Base-by-base conservation (phyloP, 1,140 invertebrate genomes). In the Cydia pomonella region DNA sequence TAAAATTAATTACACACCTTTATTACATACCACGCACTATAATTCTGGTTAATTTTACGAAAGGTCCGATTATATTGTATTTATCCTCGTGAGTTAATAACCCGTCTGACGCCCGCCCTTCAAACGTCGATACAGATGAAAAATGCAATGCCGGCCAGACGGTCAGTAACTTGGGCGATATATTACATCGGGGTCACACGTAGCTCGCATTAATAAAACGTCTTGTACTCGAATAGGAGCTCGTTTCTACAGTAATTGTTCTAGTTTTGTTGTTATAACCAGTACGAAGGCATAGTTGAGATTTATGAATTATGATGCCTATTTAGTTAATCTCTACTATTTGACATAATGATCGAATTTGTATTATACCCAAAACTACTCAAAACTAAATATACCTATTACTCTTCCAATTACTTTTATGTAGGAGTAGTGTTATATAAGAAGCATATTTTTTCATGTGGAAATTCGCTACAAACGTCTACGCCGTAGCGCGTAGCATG, bases 71-170 rank as follows among this genome's bases (percentile, higher is more conserved):
- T 16, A 12, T 16, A 44, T 44, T 44, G 13, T 44, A 38, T 44
- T 44, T 44, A 16, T 16, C 41, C 41, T 16, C 13, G 41, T 16
- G 13, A 44, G 41, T 59, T 59, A 59, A 59, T 59, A 59, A 59
- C n/a, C 16, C 1, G 18, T 59, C 18, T 59, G 53, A 53, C 50
- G 4, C 33, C 13, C 21, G 53, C 9, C 53, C 53, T 59, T 59
- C 53, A 59, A 59, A 59, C 21, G 53, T 59, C 53, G 53, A 59
- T 59, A 23, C 41, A 16, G 13, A 59, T 59, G 53, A 59, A 59
- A 59, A 59, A 59, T 59, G 53, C 21, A 59, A 59, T 10, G 21
- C 9, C 53, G 18, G 53, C 7, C 53, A 59, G 53, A 59, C 53
- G 53, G 53, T 59, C 53, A 23, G 18, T 23, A 59, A 59, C 53